phyloP scores from a whole-genome alignment of 2,888 invertebrate genomes.

The Napeogenes inachia region DNA sequence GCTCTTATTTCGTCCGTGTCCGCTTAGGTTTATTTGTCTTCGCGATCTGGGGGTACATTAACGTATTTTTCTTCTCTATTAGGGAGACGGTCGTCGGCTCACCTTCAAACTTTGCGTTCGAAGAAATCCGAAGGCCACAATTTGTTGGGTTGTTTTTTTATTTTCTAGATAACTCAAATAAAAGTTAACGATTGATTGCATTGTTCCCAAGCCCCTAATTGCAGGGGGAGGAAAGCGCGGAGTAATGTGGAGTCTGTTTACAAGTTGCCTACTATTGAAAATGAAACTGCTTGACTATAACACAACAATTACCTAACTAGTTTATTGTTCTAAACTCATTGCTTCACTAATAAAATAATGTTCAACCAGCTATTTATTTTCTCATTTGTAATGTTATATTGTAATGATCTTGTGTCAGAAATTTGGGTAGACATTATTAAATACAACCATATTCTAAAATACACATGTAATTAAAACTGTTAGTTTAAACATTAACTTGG shows the following conservation, averaged over 20 bases:
- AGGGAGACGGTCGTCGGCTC: constrained; percentile 68
- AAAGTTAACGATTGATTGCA: constrained; percentile 76
- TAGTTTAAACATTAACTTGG: not conserved
- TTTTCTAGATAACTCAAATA: constrained; percentile 70
- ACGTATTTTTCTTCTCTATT: constrained; percentile 78
- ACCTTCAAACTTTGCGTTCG: constrained; percentile 71
- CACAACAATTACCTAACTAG: constrained; percentile 39
- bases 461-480: too few relatives aligned
- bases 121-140: constrained; percentile 55
- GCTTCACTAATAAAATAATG: not conserved
- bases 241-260: constrained; percentile 51
- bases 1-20: constrained; percentile 73
- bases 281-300: constrained; percentile 44
- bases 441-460: too few relatives aligned
- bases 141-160: constrained; percentile 71
- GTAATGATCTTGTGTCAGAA: too few relatives aligned
- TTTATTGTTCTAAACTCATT: constrained; percentile 3
- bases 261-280: constrained; percentile 42
- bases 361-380: not conserved
- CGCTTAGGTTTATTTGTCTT: constrained; percentile 74
- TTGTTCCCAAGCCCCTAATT: constrained; percentile 62
- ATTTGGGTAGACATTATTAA: too few relatives aligned
- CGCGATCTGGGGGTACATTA: constrained; percentile 74
- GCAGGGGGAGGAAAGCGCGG: constrained; percentile 44
- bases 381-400: not conserved